Evolutionary conservation across 2,797 vertebrate genomes (phyloP).

Genomic region (Clarias pachynema): DNA sequence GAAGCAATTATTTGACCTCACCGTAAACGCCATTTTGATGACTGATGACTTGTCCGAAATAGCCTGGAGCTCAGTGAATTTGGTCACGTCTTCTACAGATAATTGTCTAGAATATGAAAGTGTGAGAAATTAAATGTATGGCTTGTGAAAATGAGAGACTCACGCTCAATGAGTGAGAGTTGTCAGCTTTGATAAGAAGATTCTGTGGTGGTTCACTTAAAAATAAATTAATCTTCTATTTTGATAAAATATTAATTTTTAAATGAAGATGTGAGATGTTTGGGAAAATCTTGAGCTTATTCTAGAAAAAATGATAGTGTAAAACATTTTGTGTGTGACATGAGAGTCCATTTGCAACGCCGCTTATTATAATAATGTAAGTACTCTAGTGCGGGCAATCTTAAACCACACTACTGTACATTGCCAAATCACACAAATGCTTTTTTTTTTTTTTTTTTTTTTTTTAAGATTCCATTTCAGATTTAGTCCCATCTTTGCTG

Average conservation of each 20-base stretch:
- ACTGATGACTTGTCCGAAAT: too few relatives aligned
- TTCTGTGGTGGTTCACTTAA: not conserved
- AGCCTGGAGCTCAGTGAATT: too few relatives aligned
- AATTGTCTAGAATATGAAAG: too few relatives aligned
- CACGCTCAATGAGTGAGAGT: too few relatives aligned
- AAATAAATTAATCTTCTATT: not conserved
- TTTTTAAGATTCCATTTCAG: not conserved
- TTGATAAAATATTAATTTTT: not conserved
- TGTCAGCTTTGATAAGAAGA: not conserved
- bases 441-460: not conserved
- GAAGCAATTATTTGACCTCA: too few relatives aligned
- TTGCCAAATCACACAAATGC: not conserved
- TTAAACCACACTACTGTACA: not conserved
- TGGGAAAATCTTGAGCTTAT: not conserved
- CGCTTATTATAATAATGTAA: not conserved
- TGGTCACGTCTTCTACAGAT: too few relatives aligned
- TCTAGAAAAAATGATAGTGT: not conserved
- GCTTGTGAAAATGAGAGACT: too few relatives aligned
- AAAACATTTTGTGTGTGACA: not conserved
- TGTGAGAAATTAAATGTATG: too few relatives aligned
- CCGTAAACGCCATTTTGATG: too few relatives aligned
- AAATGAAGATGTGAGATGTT: not conserved
- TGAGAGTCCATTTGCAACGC: not conserved
- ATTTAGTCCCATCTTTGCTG: not conserved
- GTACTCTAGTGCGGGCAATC: not conserved